Base-by-base conservation (phyloP, 2,113 vertebrate genomes). In the Psilopogon haemacephalus region DNA sequence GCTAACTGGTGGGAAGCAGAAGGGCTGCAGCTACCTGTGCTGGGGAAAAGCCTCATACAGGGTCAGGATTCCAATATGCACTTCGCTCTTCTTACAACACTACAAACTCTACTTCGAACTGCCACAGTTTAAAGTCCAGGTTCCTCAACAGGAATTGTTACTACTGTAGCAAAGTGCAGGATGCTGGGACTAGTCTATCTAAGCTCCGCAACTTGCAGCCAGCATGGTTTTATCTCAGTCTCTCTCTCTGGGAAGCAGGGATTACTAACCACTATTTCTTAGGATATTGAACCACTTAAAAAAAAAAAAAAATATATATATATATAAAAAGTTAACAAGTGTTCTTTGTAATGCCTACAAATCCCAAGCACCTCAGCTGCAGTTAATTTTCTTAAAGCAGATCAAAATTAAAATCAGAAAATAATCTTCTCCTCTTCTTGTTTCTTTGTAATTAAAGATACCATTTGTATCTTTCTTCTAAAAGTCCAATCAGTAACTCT, bases 51-150 rank as follows among this genome's bases (percentile, higher is more conserved):
- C 59, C 55, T 76, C 71, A 28, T 8, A 1, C 3, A 0, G 5
- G 48, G 26, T 70, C 64, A 33, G 26, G 20, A n/a, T 54, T 54
- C 14, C 23, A 11, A 19, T 4, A 10, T 1, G 18, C 0, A 0
- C 68, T 64, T 27, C 26, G 24, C 54, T 90, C 42, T 40, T 40
- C 30, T 32, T 15, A 73, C 28, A 42, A 64, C 74, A 46, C 33
- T 33, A n/a, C 60, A 32, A 42, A 21, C 64, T 32, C 21, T 58
- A 20, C 38, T 44, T 28, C 0, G 0, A 12, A 28, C 33, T 6
- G 15, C 26, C 3, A 18, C 2, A 0, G 7, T 2, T 8, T 23
- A 8, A 58, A 74, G 50, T 80, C 24, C 21, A 32, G 8, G 0
- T 21, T 10, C 46, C 24, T 46, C 1, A 3, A 23, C n/a, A 26